These are phyloP conservation scores for Homarus gammarus DNA, from an alignment of 2,888 invertebrate species.

Conservation along the genomic window DNA sequence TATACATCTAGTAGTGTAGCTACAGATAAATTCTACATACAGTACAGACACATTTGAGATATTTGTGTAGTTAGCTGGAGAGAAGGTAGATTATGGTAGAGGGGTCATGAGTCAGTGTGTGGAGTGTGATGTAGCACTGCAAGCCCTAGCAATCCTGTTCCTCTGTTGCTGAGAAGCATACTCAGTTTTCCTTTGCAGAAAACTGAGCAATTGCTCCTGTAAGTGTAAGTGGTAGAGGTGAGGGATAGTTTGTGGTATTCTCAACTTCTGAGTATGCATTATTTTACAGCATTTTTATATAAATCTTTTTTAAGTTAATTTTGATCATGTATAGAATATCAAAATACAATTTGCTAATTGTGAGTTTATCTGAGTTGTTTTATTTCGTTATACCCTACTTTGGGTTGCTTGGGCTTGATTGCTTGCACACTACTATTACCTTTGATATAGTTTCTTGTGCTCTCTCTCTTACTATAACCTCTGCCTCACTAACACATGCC, in stretches of 20 bases:
- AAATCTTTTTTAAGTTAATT: slow-evolving; percentile 41
- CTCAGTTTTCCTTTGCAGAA: slow-evolving; percentile 64
- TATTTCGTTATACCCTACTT: slow-evolving; percentile 50
- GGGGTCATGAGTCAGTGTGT: background rate
- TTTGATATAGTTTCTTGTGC: background rate
- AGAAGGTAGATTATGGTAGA: background rate
- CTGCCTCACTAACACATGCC: background rate
- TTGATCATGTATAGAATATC: slow-evolving; percentile 48
- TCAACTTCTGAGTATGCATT: slow-evolving; percentile 57
- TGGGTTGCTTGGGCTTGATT: slow-evolving; percentile 70
- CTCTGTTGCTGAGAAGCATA: slow-evolving; percentile 18
- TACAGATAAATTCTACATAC: background rate
- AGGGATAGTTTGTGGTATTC: slow-evolving; percentile 53
- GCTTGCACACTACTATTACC: slow-evolving; percentile 28
- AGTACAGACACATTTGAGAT: background rate
- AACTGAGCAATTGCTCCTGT: slow-evolving; percentile 53
- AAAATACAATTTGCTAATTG: slow-evolving; percentile 61
- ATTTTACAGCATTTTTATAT: slow-evolving; percentile 41
- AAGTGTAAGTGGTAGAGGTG: slow-evolving; percentile 34
- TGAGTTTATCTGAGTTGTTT: slow-evolving; percentile 56
- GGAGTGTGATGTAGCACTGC: background rate
- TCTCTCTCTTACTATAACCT: slow-evolving; percentile 7
- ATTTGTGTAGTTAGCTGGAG: background rate
- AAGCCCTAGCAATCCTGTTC: slow-evolving; percentile 64
- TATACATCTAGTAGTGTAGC: background rate